phyloP scores from a whole-genome alignment of 1,140 invertebrate genomes.

The Pemphigus obesinymphae region DNA sequence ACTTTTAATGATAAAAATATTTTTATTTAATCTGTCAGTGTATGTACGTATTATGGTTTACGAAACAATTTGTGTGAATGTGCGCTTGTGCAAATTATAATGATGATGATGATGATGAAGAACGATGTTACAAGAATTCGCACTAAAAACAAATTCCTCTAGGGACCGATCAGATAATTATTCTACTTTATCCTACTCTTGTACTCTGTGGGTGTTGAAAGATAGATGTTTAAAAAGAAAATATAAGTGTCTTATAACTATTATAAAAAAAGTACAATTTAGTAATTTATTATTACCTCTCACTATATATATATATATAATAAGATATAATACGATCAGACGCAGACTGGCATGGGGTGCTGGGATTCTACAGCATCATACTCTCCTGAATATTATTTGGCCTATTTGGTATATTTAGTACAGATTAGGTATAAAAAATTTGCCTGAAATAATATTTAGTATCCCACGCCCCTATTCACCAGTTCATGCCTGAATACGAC shows the following conservation, averaged over 20 bases:
- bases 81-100: not conserved
- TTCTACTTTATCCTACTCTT: conserved; percentile 12
- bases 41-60: not conserved
- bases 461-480: too few relatives aligned
- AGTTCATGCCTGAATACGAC: too few relatives aligned
- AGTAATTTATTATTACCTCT: not conserved
- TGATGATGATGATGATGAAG: conserved; percentile 6
- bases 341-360: too few relatives aligned
- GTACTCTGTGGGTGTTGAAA: not conserved
- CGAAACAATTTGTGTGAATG: not conserved
- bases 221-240: not conserved
- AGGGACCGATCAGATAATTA: conserved; percentile 12
- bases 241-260: not conserved
- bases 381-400: too few relatives aligned
- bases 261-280: not conserved
- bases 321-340: too few relatives aligned
- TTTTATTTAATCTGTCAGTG: not conserved
- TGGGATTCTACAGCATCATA: too few relatives aligned
- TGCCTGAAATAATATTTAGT: too few relatives aligned
- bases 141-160: conserved; percentile 12
- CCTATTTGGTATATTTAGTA: too few relatives aligned
- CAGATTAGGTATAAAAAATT: too few relatives aligned
- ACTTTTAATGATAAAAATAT: not conserved
- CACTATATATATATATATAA: too few relatives aligned
- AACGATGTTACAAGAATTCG: conserved; percentile 16